A percentile compares a stretch with the other conserved stretches of the same genome.
Conservation (phyloP, 1,140 invertebrate species). For the Teleogryllus occipitalis region DNA sequence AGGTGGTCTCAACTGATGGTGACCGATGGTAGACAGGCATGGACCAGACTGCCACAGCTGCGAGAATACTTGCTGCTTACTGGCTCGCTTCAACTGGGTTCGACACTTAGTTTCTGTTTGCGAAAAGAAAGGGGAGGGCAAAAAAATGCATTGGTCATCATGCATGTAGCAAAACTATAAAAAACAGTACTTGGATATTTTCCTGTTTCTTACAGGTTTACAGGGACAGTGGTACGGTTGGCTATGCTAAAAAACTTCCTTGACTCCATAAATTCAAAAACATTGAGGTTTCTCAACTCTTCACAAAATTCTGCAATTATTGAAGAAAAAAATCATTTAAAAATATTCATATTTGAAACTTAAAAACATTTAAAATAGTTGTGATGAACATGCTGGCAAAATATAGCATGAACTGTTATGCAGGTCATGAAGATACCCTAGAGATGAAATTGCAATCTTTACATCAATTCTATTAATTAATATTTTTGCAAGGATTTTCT, state of each 20-base stretch:
- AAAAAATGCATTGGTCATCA: background rate
- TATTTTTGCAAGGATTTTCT: no score
- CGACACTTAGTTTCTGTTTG: background rate
- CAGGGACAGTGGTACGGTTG: background rate
- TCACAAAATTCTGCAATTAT: background rate
- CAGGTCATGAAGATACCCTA: no score
- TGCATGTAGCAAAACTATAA: background rate
- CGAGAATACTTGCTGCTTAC: background rate
- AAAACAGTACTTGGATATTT: background rate
- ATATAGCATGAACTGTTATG: background rate
- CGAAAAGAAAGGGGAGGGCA: background rate
- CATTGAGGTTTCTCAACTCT: background rate
- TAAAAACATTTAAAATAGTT: background rate
- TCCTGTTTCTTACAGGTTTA: background rate
- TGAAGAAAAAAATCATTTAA: background rate
- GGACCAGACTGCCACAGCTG: no score
- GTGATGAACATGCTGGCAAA: background rate
- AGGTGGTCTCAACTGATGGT: no score
- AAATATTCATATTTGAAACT: background rate
- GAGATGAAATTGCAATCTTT: no score
- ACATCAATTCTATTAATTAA: no score
- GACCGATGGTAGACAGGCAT: no score
- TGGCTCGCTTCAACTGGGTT: background rate
- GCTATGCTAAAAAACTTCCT: background rate
- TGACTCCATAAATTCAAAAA: background rate